Percentiles rank a stretch among this genome's conserved stretches.
Evolutionary conservation across 37 sponge, comb jelly and placozoan species (phyloP).

Genomic region (Amphimedon queenslandica): DNA sequence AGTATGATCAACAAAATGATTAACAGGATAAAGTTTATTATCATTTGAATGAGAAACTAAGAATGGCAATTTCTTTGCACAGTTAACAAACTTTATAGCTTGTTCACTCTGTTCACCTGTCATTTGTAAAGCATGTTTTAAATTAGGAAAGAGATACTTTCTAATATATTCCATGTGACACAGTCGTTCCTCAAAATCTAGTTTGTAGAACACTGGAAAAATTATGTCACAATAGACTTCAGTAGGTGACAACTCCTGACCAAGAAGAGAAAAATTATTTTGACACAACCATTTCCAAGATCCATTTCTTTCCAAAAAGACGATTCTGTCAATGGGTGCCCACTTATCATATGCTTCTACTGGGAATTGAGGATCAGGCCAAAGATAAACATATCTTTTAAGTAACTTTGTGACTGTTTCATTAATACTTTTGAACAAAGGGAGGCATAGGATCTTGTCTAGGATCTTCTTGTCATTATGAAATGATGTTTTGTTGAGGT

Average conservation of each 20-base stretch:
- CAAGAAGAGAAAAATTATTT: neutral
- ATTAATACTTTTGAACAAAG: slow-evolving; percentile 33
- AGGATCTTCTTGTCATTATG: neutral
- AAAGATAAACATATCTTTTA: slow-evolving; percentile 18
- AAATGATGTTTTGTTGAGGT: slow-evolving; percentile 19
- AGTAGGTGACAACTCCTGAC: neutral
- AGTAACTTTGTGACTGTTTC: slow-evolving; percentile 3
- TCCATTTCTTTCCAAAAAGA: slow-evolving; percentile 28
- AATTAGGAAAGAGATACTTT: neutral
- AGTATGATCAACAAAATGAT: neutral
- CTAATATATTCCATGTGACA: neutral
- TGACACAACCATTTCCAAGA: slow-evolving; percentile 23
- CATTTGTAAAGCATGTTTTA: too few relatives aligned
- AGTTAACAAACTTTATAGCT: too few relatives aligned
- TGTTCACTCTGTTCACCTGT: too few relatives aligned
- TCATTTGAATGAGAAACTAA: too few relatives aligned
- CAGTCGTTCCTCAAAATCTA: slow-evolving; percentile 12
- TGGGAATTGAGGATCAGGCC: slow-evolving; percentile 18
- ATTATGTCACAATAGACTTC: neutral
- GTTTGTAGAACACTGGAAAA: slow-evolving; percentile 1
- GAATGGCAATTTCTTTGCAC: too few relatives aligned
- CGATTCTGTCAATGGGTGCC: neutral
- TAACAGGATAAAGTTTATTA: neutral
- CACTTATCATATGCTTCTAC: slow-evolving; percentile 25
- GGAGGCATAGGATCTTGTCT: slow-evolving; percentile 8